These are phyloP conservation scores for Acanthosoma haemorrhoidale DNA, from an alignment of 2,888 invertebrate species.

Conservation along the genomic window DNA sequence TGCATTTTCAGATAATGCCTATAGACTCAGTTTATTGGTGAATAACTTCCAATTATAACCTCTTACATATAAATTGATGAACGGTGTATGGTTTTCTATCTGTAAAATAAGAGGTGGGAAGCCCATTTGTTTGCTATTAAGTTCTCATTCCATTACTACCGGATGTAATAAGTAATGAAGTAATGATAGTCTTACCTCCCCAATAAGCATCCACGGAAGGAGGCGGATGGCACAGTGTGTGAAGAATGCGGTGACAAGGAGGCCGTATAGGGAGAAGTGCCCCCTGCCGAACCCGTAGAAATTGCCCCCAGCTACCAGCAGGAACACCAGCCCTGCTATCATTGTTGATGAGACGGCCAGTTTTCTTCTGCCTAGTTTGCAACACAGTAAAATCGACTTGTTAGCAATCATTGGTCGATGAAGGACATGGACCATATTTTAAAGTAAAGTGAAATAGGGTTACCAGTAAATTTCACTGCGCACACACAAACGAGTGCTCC, in stretches of 20 bases:
- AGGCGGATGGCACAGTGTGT: constrained; percentile 64
- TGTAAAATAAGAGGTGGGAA: too few relatives aligned
- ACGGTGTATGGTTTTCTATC: too few relatives aligned
- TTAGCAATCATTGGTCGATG: neutral
- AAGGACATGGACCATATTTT: neutral
- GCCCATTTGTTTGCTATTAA: too few relatives aligned
- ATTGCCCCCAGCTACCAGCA: constrained; percentile 55
- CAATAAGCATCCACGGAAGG: constrained; percentile 74
- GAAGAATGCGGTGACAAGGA: constrained; percentile 62
- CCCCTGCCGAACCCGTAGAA: constrained; percentile 48
- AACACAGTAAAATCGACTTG: neutral
- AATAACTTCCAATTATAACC: too few relatives aligned
- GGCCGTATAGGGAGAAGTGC: constrained; percentile 49
- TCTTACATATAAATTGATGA: too few relatives aligned
- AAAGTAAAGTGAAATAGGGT: constrained; percentile 45
- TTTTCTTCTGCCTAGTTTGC: constrained; percentile 2
- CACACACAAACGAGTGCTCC: constrained; percentile 62
- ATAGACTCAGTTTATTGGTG: too few relatives aligned
- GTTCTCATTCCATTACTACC: too few relatives aligned
- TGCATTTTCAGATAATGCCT: too few relatives aligned
- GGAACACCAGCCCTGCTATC: constrained; percentile 54
- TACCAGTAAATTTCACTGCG: constrained; percentile 66
- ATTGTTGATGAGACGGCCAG: constrained; percentile 32
- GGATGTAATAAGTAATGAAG: too few relatives aligned
- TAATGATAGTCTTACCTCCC: constrained; percentile 62